Evolutionary conservation across 2,797 vertebrate species (phyloP).

Genomic region (Hydrophis major): DNA sequence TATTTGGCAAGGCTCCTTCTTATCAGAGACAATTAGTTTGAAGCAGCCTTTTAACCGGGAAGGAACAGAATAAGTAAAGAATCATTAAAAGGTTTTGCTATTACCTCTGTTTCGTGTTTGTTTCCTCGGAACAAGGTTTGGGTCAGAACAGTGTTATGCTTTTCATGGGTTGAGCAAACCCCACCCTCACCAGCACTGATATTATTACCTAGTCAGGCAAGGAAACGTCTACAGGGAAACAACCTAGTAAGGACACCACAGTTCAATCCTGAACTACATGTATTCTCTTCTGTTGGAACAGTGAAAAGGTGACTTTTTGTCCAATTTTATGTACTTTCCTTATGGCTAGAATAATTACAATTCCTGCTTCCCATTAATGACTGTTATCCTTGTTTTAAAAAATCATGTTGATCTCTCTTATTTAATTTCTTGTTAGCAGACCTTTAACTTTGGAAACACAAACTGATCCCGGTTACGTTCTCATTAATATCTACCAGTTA

Average conservation of each 20-base stretch:
- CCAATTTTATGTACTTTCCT: constrained; percentile 31
- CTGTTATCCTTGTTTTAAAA: constrained; percentile 25
- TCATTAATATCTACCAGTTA: constrained; percentile 9
- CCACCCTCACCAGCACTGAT: neutral
- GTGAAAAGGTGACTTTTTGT: neutral
- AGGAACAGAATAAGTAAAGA: no score
- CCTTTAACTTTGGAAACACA: constrained; percentile 39
- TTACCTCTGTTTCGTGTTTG: no score
- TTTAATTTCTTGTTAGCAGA: constrained; percentile 45
- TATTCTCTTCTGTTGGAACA: neutral
- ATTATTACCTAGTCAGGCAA: neutral
- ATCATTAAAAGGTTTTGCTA: no score
- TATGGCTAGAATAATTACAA: constrained; percentile 41
- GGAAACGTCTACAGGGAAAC: neutral
- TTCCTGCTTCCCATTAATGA: constrained; percentile 36
- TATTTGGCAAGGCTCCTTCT: no score
- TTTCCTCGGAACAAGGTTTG: no score
- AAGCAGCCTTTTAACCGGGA: no score
- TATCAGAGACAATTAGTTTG: no score
- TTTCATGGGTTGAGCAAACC: neutral
- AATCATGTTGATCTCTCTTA: constrained; percentile 49
- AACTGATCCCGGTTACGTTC: constrained; percentile 36
- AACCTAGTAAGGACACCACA: neutral
- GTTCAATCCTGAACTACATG: no score
- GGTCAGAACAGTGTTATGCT: neutral